phyloP scores from a whole-genome alignment of 2,888 invertebrate species.

The Chymomyza fuscimana region DNA sequence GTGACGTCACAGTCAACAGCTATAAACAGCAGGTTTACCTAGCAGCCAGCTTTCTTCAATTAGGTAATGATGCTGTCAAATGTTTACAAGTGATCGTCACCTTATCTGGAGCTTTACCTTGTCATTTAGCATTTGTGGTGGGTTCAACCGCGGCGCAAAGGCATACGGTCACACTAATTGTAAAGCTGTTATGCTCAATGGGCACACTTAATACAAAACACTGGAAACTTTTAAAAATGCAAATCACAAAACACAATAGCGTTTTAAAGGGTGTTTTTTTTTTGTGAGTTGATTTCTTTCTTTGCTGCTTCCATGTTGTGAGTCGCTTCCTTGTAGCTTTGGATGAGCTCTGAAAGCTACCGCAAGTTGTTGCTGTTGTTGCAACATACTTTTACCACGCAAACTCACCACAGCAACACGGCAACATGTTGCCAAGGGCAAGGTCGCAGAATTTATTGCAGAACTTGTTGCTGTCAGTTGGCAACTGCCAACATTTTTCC shows the following conservation, averaged over 20 bases:
- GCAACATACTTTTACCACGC: neutral
- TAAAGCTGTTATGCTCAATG: slow-evolving; percentile 50
- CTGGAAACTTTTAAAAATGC: slow-evolving; percentile 1
- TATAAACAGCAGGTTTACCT: no score
- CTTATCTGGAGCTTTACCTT: no score
- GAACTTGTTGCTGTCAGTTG: no score
- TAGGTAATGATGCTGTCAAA: no score
- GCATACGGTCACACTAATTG: slow-evolving; percentile 39
- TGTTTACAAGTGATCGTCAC: no score
- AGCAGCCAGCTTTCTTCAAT: no score
- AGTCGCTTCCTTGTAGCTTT: slow-evolving; percentile 53
- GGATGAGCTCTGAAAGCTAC: slow-evolving; percentile 53
- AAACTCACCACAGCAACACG: neutral
- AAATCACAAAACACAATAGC: neutral
- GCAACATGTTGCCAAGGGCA: neutral
- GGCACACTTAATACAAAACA: slow-evolving; percentile 18
- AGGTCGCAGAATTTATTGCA: no score
- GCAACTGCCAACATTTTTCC: no score
- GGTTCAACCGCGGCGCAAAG: no score
- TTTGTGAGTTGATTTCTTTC: neutral
- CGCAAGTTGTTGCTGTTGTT: neutral
- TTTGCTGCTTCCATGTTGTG: slow-evolving; percentile 43
- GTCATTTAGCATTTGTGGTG: no score
- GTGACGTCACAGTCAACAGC: no score
- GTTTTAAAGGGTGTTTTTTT: neutral